phyloP scores from a whole-genome alignment of 2,797 vertebrate genomes.

The Tangara arthus region DNA sequence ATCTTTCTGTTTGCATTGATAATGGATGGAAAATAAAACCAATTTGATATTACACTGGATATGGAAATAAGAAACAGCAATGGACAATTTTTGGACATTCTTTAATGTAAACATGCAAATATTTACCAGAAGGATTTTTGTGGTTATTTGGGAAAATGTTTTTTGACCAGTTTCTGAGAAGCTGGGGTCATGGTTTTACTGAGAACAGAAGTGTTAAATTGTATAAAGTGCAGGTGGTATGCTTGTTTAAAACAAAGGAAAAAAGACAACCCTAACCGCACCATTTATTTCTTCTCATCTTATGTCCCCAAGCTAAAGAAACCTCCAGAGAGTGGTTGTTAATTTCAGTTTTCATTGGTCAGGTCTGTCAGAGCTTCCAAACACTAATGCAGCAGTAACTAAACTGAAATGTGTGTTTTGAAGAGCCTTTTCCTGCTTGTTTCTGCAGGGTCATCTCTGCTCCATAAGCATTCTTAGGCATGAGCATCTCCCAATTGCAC shows the following conservation, averaged over 20 bases:
- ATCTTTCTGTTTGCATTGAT: neutral
- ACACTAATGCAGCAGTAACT: neutral
- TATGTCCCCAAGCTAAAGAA: neutral
- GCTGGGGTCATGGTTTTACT: neutral
- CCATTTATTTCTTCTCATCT: neutral
- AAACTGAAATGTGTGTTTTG: neutral
- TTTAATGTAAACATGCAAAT: neutral
- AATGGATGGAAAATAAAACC: neutral
- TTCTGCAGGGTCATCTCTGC: neutral
- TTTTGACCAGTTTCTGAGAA: neutral
- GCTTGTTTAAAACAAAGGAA: neutral
- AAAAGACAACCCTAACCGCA: neutral
- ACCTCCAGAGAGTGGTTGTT: neutral
- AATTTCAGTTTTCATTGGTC: neutral
- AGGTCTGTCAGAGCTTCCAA: neutral
- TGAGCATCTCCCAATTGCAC: neutral
- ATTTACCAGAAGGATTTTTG: neutral
- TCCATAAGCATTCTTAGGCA: neutral
- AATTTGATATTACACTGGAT: neutral
- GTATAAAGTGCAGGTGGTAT: neutral
- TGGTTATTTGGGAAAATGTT: neutral
- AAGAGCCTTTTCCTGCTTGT: neutral
- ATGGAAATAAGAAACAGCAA: neutral
- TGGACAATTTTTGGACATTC: neutral
- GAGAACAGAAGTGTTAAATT: neutral